phyloP scores from a whole-genome alignment of 2,797 vertebrate species.

The Coranthus polyacanthus region DNA sequence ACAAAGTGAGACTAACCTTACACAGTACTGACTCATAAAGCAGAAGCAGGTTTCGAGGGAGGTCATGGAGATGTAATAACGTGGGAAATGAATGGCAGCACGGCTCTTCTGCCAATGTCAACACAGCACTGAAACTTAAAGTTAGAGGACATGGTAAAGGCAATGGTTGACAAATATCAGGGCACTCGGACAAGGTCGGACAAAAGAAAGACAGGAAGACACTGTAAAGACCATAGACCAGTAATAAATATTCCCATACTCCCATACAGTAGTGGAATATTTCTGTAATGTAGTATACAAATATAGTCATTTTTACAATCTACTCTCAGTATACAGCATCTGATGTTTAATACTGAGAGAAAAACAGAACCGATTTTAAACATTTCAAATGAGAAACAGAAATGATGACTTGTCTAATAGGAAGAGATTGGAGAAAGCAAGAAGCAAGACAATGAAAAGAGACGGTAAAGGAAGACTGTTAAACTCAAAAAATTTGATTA shows the following conservation, averaged over 20 bases:
- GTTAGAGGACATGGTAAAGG: conserved; percentile 28
- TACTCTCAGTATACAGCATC: no score
- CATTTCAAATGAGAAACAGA: conserved; percentile 43
- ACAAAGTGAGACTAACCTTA: conserved; percentile 9
- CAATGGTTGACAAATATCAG: conserved; percentile 30
- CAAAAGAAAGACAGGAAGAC: not conserved
- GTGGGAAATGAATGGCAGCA: conserved; percentile 35
- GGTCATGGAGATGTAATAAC: conserved; percentile 43
- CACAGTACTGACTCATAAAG: conserved; percentile 29
- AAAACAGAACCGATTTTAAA: conserved; percentile 36
- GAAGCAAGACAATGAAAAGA: conserved; percentile 5
- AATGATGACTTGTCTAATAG: conserved; percentile 42
- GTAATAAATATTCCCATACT: no score
- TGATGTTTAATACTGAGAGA: not conserved
- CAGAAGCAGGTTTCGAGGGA: conserved; percentile 26
- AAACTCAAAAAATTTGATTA: conserved; percentile 17
- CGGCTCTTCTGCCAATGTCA: conserved; percentile 31
- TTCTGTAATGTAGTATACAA: no score
- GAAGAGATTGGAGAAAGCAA: conserved; percentile 27
- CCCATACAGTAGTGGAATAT: no score
- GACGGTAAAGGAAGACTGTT: conserved; percentile 20
- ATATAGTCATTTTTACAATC: no score
- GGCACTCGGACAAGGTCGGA: conserved; percentile 11
- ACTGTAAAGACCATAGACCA: no score
- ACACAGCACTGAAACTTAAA: conserved; percentile 12